A percentile compares a stretch with the other conserved stretches of the same genome.
These are phyloP conservation scores for Nomada flava DNA, from an alignment of 2,888 invertebrate species.

Conservation along the genomic window DNA sequence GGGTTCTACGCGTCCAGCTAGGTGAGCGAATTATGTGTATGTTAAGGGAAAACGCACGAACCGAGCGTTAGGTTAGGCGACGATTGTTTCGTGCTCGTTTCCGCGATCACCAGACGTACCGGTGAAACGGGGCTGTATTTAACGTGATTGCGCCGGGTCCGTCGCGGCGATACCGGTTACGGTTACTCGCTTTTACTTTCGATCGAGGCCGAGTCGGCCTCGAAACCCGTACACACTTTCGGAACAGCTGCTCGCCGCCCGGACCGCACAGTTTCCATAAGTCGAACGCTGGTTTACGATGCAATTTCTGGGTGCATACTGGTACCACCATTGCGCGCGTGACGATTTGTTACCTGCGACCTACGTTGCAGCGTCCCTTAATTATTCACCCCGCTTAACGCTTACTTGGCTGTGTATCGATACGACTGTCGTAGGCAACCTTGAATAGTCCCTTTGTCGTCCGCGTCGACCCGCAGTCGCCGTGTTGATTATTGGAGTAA, in stretches of 20 bases:
- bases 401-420: too few relatives aligned
- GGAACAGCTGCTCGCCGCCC: conserved; percentile 52
- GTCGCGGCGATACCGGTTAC: conserved; percentile 54
- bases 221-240: conserved; percentile 52
- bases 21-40: conserved; percentile 30
- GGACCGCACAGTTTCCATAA: conserved; percentile 21
- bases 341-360: neutral
- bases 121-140: conserved; percentile 2
- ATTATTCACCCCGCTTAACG: too few relatives aligned
- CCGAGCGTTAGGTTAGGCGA: conserved; percentile 32
- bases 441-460: too few relatives aligned
- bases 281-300: conserved; percentile 30
- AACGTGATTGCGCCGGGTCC: conserved; percentile 21
- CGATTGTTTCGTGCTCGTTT: neutral
- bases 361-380: too few relatives aligned
- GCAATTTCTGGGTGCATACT: neutral
- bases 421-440: too few relatives aligned
- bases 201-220: conserved; percentile 53
- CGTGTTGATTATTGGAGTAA: too few relatives aligned
- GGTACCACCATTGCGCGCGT: neutral
- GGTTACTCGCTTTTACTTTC: conserved; percentile 60
- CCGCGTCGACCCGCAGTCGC: too few relatives aligned
- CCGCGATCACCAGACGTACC: neutral
- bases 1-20: conserved; percentile 33
- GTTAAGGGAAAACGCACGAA: too few relatives aligned